Conservation (phyloP, 1,140 invertebrate species). For the Matsumurasca onukii region DNA sequence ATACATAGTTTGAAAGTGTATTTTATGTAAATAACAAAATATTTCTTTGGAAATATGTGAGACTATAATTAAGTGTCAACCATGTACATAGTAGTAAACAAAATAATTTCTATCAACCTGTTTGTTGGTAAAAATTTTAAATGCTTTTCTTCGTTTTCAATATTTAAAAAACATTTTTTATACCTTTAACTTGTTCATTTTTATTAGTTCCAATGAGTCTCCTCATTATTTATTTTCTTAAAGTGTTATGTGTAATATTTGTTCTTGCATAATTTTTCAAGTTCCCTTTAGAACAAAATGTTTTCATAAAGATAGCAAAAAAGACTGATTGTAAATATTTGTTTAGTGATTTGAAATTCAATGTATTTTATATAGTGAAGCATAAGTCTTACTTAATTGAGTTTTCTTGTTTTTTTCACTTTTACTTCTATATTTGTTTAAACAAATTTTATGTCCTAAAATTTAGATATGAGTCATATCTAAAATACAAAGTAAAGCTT, state of each 20-base stretch:
- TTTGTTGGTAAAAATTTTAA: not conserved
- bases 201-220: not conserved
- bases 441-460: no score
- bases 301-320: not conserved
- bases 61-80: not conserved
- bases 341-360: no score
- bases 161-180: not conserved
- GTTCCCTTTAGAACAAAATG: not conserved
- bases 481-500: no score
- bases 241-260: not conserved
- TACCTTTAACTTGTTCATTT: not conserved
- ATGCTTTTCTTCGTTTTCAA: not conserved
- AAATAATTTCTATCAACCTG: not conserved
- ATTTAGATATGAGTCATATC: no score
- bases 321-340: conserved; percentile 16
- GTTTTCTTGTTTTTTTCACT: no score
- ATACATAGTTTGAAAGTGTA: not conserved
- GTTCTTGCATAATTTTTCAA: not conserved
- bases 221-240: not conserved
- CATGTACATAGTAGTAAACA: not conserved
- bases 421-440: no score
- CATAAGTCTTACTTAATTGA: no score
- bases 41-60: not conserved
- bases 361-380: no score
- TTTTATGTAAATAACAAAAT: not conserved